phyloP scores from a whole-genome alignment of 2,888 invertebrate species.

The Pristionchus maxplancki region DNA sequence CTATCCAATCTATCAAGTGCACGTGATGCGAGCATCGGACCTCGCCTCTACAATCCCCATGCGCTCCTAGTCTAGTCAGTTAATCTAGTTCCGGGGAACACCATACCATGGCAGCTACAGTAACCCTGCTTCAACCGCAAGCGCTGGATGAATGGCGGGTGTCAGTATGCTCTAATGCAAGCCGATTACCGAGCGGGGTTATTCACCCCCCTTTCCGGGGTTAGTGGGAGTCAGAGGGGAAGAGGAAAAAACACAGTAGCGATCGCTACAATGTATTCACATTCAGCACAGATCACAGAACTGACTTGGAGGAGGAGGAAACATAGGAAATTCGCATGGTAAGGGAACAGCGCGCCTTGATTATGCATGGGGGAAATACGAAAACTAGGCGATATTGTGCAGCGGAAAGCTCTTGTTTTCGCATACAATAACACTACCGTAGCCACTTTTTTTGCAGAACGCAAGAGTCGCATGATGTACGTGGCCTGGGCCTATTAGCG shows the following conservation, averaged over 20 bases:
- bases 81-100: neutral
- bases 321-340: neutral
- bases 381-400: neutral
- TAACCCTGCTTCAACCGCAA: neutral
- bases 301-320: neutral
- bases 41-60: neutral
- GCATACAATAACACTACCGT: neutral
- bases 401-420: neutral
- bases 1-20: neutral
- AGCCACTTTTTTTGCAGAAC: neutral
- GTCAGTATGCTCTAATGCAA: neutral
- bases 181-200: neutral
- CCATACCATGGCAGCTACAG: neutral
- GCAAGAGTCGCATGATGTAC: neutral
- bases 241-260: neutral
- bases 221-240: neutral
- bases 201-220: neutral
- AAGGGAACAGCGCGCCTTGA: neutral
- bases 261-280: neutral
- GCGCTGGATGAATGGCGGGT: too few relatives aligned
- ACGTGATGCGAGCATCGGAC: conserved; percentile 16
- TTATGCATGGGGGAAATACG: neutral
- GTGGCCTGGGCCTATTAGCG: neutral
- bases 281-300: conserved; percentile 27
- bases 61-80: neutral